Evolutionary conservation across 2,888 invertebrate genomes (phyloP), one percentile per base, ranked within the genome.

Genomic region (Podabrus alpinus): DNA sequence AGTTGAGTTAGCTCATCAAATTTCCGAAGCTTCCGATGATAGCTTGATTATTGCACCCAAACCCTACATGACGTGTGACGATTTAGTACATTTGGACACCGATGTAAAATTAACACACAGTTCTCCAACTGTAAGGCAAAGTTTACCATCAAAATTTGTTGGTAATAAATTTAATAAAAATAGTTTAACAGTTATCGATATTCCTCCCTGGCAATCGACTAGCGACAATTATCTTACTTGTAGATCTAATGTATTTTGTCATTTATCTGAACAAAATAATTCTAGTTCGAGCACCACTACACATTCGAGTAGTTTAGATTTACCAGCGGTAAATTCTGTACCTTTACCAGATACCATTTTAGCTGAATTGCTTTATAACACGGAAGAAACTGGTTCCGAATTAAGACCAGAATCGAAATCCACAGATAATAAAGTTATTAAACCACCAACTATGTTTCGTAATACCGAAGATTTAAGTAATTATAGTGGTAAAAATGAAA

Each of bases 81-180:
- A 94, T 88, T 87, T 94, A 78, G 89, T 90, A 11, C 91, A 92
- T 85, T 89, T 93, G 82, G 90, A 91, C 83, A 91, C 91, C 82
- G 90, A 90, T 84, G 88, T 88, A 10, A 89, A 89, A 84, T 89
- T 92, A 61, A 87, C 88, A 79, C 82, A 80, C 5, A 83, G 82
- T 75, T 73, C 84, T 59, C 86, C 86, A 11, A 80, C 81, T 77
- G 90, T 89, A 29, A 88, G 93, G 24, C 92, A 92, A 80, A 93
- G 93, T 84, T 92, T 92, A 86, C 93, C 93, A 9, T 90, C 91
- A 79, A 89, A 90, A 74, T 90, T 91, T 83, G 90, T 90, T 17
- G 90, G 89, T 5, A 90, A 91, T 83, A 90, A 90, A 72, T 91
- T 91, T 78, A 91, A 90, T 82, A 86, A 88, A 71, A 88, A 88